Evolutionary conservation across 2,797 vertebrate genomes (phyloP), one percentile per base, ranked within the genome.

Genomic region (Melanotaenia maccullochi): DNA sequence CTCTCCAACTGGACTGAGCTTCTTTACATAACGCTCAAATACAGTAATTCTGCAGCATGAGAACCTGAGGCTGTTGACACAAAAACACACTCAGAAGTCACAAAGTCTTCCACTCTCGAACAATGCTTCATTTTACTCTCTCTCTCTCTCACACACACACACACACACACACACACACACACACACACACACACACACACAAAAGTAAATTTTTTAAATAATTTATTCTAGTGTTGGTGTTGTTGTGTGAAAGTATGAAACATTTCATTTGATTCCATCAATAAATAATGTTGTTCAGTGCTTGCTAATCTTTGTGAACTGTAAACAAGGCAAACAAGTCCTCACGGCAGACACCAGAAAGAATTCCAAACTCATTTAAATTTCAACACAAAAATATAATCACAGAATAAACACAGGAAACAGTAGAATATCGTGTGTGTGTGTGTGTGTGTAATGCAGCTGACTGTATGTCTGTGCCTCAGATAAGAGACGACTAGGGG

Each of bases 201-300:
- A 60, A 85, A 75, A 85, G 42, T 25, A 60, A 35, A 6, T 16
- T 4, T 18, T 47, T 69, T 38, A 81, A 79, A 79, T 85, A 75
- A 86, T 88, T 87, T 16, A 88, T 72, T 64, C 70, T 74, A 71
- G 76, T 28, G 49, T 58, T 67, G 76, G 82, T 74, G 80, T 73
- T 81, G 76, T 75, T 54, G 76, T 82, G 77, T 73, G 67, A 70
- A 80, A 91, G 77, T 65, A 83, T 79, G 75, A 79, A 74, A 76
- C 76, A 88, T 90, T 91, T 89, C 73, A 88, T 92, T 87, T 88
- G 78, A 87, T 84, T 78, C 82, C 86, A 89, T 88, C 78, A 82
- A 92, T 90, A 91, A 91, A 84, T 90, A 76, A 90, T 86, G 74
- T 33, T 47, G 68, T 75, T 80, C 84, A 72, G 73, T 80, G 79